A percentile compares a stretch with the other conserved stretches of the same genome.
These are phyloP conservation scores for Dinocampus coccinellae DNA, from an alignment of 2,888 invertebrate genomes.

Conservation along the genomic window DNA sequence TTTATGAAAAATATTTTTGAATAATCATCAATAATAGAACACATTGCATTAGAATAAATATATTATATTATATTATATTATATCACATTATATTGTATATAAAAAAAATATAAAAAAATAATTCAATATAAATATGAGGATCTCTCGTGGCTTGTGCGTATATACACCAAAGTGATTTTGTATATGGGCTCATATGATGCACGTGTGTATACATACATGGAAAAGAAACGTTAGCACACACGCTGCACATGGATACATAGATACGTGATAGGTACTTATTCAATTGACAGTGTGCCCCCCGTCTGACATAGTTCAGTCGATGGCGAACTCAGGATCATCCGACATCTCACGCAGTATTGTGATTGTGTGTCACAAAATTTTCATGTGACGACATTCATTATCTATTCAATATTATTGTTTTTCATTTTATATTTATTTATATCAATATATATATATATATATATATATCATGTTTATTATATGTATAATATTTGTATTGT, in stretches of 20 bases:
- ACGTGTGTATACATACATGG: slow-evolving; percentile 22
- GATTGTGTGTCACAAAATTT: slow-evolving; percentile 26
- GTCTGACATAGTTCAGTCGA: slow-evolving; percentile 67
- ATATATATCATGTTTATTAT: too few species aligned
- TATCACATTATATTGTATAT: too few species aligned
- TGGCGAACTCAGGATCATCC: slow-evolving; percentile 62
- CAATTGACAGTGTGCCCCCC: slow-evolving; percentile 64
- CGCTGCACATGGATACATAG: slow-evolving; percentile 21
- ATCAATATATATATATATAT: too few species aligned
- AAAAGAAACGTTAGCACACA: slow-evolving; percentile 20
- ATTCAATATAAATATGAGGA: background rate
- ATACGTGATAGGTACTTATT: slow-evolving; percentile 61
- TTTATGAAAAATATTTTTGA: background rate
- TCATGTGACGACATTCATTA: background rate
- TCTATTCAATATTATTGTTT: background rate
- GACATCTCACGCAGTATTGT: slow-evolving; percentile 45
- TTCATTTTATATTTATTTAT: too few species aligned
- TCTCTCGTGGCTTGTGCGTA: slow-evolving; percentile 7
- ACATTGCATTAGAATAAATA: too few species aligned
- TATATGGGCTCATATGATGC: slow-evolving; percentile 6
- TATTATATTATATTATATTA: too few species aligned
- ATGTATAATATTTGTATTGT: too few species aligned
- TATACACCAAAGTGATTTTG: slow-evolving; percentile 2
- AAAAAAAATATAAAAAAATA: too few species aligned
- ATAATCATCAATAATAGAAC: too few species aligned